These are phyloP conservation scores for Neofelis nebulosa DNA, from an alignment of 2,113 vertebrate genomes.

Conservation along the genomic window DNA sequence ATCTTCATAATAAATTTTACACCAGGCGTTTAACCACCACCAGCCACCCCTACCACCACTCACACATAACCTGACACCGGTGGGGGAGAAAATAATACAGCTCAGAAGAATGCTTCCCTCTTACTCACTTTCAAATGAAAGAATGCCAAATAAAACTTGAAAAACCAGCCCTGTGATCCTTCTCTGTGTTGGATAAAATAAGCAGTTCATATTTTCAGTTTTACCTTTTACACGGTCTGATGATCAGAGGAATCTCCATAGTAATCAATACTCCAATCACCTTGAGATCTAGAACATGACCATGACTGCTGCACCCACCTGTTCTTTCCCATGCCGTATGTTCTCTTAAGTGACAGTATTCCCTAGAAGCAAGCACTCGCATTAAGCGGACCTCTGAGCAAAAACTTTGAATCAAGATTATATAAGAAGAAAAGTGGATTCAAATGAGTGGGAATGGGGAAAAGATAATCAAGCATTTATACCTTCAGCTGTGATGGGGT, in stretches of 20 bases:
- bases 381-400: background rate
- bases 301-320: background rate
- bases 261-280: background rate
- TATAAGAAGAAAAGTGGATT: background rate
- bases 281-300: background rate
- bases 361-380: background rate
- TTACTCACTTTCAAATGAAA: constrained; percentile 51
- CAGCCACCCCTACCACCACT: background rate
- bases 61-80: background rate
- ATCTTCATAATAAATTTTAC: background rate
- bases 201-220: constrained; percentile 24
- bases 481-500: background rate
- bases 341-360: background rate
- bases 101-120: constrained; percentile 41
- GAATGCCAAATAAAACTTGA: constrained; percentile 66
- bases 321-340: background rate
- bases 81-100: background rate
- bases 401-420: background rate
- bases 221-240: background rate
- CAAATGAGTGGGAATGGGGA: background rate
- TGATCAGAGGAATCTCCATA: background rate
- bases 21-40: background rate
- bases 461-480: background rate
- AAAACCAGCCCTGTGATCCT: constrained; percentile 56
- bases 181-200: constrained; percentile 25